Evolutionary conservation across 1,140 invertebrate species (phyloP), one percentile per base, ranked within the genome.

Genomic region (Arctopsyche grandis): DNA sequence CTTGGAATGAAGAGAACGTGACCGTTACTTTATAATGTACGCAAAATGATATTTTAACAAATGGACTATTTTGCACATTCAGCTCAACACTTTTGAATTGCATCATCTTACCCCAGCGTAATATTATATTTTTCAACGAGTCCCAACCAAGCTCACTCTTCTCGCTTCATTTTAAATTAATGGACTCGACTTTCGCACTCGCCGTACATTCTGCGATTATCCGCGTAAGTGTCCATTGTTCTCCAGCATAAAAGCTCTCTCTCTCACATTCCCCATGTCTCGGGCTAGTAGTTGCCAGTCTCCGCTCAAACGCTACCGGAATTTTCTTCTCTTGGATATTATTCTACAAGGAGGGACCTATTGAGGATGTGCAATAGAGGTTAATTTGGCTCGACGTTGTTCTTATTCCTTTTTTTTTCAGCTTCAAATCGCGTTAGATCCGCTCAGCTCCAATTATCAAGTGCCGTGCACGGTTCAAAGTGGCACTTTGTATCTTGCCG

Each of bases 181-280:
- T 38, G 3, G 29, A 38, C 29, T 38, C 29, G 29, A 38, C 29
- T 38, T 38, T 38, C 29, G 29, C 29, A 38, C 29, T 38, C 29
- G 29, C 29, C 7, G 29, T 38, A 38, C 29, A 38, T 14, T 52
- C 16, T 52, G 48, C 24, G 63, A 66, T 66, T 66, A 66, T 26
- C 22, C 63, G 24, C 22, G 5, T 66, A 66, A 66, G 63, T 66
- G 63, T 29, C 63, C 63, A 66, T 66, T 66, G 63, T 66, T 66
- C 63, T 66, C 63, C 22, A 66, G 24, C 63, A 66, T 66, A 66
- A 66, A 66, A 66, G 63, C 63, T 38, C 29, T 24, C 26, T 66
- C 63, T 66, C 63, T 22, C 19, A 19, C 21, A 22, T 16, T 63
- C 19, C 19, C 24, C 58, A 22, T 19, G 12, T 4, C 52, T 58